A percentile compares a stretch with the other conserved stretches of the same genome.
phyloP scores from a whole-genome alignment of 2,113 vertebrate species.

The Rhinoderma darwinii region DNA sequence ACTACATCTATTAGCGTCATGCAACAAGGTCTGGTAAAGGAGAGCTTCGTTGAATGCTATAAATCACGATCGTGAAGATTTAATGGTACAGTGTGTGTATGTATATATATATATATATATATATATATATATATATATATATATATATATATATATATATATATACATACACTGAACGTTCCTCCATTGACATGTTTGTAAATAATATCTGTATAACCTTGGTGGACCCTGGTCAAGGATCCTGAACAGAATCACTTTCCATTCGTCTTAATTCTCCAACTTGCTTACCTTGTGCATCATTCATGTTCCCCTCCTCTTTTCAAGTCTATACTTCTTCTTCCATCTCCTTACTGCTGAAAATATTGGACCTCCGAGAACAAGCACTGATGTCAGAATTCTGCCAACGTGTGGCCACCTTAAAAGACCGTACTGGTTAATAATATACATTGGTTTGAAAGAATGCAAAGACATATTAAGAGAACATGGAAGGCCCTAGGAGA shows the following conservation, averaged over 20 bases:
- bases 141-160: no score
- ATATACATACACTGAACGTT: no score
- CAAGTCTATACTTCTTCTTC: no score
- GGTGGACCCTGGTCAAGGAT: background rate
- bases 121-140: no score
- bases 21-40: background rate
- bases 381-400: no score
- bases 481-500: background rate
- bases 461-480: background rate
- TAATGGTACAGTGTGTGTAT: no score
- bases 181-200: background rate
- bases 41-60: background rate
- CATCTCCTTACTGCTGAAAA: no score
- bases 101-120: no score
- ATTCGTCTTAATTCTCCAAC: background rate
- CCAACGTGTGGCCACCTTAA: no score
- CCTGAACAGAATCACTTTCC: background rate
- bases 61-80: background rate
- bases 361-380: no score
- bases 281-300: background rate
- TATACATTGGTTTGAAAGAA: background rate
- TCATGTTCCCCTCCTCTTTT: no score
- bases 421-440: background rate
- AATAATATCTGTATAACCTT: background rate
- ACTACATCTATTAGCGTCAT: background rate